These are phyloP conservation scores for Abrostola tripartita DNA, from an alignment of 2,888 invertebrate species.

Conservation along the genomic window DNA sequence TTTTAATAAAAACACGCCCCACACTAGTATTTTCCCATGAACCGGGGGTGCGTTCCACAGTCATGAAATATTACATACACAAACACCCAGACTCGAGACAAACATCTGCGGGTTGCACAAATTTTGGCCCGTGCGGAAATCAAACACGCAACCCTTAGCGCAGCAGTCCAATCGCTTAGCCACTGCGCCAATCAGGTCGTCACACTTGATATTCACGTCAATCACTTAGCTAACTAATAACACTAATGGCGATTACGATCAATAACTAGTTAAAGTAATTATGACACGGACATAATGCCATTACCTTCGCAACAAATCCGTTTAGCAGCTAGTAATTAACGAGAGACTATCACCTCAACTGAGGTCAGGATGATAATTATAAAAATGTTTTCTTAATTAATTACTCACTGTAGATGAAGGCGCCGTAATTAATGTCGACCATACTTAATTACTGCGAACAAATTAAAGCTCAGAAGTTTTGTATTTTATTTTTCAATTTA, in stretches of 20 bases:
- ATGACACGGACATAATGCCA: not conserved
- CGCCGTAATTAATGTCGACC: slow-evolving; percentile 23
- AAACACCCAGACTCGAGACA: too few species aligned
- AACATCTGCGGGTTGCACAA: too few species aligned
- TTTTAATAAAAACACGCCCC: too few species aligned
- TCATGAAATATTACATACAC: too few species aligned
- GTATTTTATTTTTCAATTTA: not conserved
- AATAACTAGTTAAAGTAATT: not conserved
- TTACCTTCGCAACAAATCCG: not conserved
- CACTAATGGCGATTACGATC: not conserved
- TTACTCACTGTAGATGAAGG: slow-evolving; percentile 12
- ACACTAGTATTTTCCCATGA: too few species aligned
- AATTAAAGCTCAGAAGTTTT: slow-evolving; percentile 2
- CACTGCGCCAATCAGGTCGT: too few species aligned
- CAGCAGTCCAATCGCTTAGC: too few species aligned
- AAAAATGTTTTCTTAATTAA: slow-evolving; percentile 30
- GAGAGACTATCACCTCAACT: slow-evolving; percentile 6
- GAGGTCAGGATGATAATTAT: slow-evolving; percentile 24
- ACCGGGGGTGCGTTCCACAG: too few species aligned
- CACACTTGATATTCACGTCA: not conserved
- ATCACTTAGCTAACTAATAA: not conserved
- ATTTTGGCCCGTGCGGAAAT: too few species aligned
- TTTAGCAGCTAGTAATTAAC: slow-evolving; percentile 30
- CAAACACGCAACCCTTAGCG: too few species aligned
- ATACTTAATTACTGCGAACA: slow-evolving; percentile 21